phyloP scores from a whole-genome alignment of 64 coral and sea anemone species.

The Dendronephthya gigantea region DNA sequence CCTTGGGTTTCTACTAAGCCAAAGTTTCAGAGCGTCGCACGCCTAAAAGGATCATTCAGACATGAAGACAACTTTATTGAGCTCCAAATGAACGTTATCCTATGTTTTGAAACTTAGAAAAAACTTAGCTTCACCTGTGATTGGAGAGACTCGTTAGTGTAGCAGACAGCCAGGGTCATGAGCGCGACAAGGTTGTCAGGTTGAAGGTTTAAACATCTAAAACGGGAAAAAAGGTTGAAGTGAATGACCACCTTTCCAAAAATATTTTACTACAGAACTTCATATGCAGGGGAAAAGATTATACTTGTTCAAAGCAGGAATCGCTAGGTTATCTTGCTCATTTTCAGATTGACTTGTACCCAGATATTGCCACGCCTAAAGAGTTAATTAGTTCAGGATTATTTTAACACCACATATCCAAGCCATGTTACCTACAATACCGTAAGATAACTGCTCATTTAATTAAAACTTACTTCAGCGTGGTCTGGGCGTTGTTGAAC shows the following conservation, averaged over 20 bases:
- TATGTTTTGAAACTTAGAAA: neutral
- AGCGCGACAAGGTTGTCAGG: constrained; percentile 63
- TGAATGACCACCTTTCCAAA: neutral
- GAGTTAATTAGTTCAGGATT: neutral
- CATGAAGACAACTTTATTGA: too few relatives aligned
- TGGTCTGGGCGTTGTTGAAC: constrained; percentile 76
- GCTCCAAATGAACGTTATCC: too few relatives aligned
- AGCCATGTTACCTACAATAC: too few relatives aligned
- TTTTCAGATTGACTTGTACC: constrained; percentile 99
- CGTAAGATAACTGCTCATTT: too few relatives aligned
- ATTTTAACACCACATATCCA: too few relatives aligned
- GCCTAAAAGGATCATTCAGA: constrained; percentile 28
- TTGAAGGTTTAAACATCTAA: constrained; percentile 61
- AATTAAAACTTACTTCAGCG: constrained; percentile 52
- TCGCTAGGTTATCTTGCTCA: constrained; percentile 83
- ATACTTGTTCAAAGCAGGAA: constrained; percentile 81
- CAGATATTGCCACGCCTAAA: constrained; percentile 90
- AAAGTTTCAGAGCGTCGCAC: constrained; percentile 62
- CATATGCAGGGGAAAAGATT: neutral
- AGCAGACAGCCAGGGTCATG: constrained; percentile 85
- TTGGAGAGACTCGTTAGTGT: constrained; percentile 96
- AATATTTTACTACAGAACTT: neutral
- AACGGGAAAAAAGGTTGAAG: neutral
- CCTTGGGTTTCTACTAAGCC: constrained; percentile 73
- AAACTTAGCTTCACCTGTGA: constrained; percentile 52